Evolutionary conservation across 2,113 vertebrate species (phyloP).

Genomic region (Platichthys stellatus): DNA sequence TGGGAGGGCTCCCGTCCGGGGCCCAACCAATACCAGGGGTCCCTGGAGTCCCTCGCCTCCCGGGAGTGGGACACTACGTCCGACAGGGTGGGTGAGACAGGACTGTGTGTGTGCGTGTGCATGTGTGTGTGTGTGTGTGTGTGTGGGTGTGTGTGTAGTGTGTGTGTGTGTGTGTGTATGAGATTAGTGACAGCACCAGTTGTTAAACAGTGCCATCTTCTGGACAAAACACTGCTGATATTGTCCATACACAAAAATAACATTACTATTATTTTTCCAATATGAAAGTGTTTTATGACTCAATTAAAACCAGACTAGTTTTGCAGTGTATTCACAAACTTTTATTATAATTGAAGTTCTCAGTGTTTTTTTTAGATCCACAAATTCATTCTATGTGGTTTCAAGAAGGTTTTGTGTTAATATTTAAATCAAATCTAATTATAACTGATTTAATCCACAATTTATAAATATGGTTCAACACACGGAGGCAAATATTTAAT

Average conservation of each 20-base stretch:
- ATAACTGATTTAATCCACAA: too few relatives aligned
- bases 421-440: not conserved
- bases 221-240: slow-evolving; percentile 29
- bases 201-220: slow-evolving; percentile 59
- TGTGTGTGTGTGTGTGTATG: slow-evolving; percentile 6
- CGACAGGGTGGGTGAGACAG: slow-evolving; percentile 72
- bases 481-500: too few relatives aligned
- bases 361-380: too few relatives aligned
- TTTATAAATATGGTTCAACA: too few relatives aligned
- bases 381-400: not conserved
- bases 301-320: not conserved
- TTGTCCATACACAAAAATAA: not conserved
- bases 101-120: not conserved
- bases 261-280: not conserved
- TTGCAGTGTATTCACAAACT: not conserved
- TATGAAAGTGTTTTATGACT: too few relatives aligned
- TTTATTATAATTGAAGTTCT: not conserved
- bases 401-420: not conserved
- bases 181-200: slow-evolving; percentile 3
- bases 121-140: not conserved
- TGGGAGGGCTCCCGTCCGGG: slow-evolving; percentile 67
- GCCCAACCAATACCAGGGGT: slow-evolving; percentile 64
- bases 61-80: slow-evolving; percentile 78
- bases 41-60: slow-evolving; percentile 79
- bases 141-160: slow-evolving; percentile 1